A percentile compares a stretch with the other conserved stretches of the same genome.
Evolutionary conservation across 2,113 vertebrate species (phyloP).

Genomic region (Bos indicus): DNA sequence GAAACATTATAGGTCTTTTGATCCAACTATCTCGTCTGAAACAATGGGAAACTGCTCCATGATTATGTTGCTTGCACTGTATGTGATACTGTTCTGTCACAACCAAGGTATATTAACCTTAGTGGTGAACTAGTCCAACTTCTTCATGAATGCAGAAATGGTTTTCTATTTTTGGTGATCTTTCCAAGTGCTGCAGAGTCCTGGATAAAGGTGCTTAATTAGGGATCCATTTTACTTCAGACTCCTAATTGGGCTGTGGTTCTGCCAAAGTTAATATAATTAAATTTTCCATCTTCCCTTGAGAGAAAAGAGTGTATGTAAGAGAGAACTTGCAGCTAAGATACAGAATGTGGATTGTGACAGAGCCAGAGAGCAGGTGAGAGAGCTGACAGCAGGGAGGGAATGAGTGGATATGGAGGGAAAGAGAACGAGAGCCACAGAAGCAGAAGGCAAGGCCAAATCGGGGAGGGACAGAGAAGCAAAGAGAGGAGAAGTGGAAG

Average conservation of each 20-base stretch:
- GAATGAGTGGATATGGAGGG: not conserved
- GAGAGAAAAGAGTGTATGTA: not conserved
- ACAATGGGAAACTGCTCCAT: not conserved
- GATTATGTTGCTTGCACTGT: not conserved
- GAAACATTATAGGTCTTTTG: not conserved
- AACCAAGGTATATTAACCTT: not conserved
- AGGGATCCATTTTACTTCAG: not conserved
- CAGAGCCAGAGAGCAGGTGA: not conserved
- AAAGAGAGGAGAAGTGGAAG: not conserved
- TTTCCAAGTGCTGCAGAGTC: not conserved
- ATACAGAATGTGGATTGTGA: not conserved
- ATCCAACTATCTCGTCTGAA: not conserved
- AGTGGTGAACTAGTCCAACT: not conserved
- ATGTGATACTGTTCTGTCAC: not conserved
- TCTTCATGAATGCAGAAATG: not conserved
- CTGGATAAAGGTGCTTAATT: not conserved
- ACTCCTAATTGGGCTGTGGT: not conserved
- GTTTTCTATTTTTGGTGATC: not conserved
- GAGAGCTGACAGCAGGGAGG: not conserved
- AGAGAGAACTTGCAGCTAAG: not conserved
- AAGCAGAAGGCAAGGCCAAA: not conserved
- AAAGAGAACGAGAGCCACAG: not conserved
- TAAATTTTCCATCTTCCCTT: not conserved
- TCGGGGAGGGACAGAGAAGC: accelerated
- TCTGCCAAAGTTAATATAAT: not conserved